A percentile compares a stretch with the other conserved stretches of the same genome.
Evolutionary conservation across 2,888 invertebrate genomes (phyloP).

Genomic region (Perithous albicinctus): DNA sequence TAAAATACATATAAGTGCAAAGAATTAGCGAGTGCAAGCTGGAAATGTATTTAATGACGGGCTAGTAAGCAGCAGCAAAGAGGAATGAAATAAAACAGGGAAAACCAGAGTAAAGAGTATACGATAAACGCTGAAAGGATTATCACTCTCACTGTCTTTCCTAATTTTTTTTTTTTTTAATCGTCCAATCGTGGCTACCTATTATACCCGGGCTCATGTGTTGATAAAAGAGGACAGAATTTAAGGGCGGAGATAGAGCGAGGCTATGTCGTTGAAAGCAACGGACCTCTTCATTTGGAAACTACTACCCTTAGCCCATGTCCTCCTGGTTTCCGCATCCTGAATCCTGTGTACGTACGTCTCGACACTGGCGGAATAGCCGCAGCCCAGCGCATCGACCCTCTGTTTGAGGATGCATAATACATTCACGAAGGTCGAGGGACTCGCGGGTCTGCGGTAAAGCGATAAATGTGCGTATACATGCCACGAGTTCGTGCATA

Average conservation of each 20-base stretch:
- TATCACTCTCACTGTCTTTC: slow-evolving; percentile 17
- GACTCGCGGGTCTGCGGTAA: slow-evolving; percentile 16
- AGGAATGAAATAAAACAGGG: neutral
- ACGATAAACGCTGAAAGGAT: slow-evolving; percentile 33
- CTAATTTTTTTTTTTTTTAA: neutral
- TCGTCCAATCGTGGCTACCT: neutral
- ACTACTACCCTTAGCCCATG: slow-evolving; percentile 2
- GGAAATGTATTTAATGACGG: neutral
- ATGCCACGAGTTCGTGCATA: neutral
- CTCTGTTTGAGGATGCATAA: slow-evolving; percentile 33
- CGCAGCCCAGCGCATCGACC: slow-evolving; percentile 18
- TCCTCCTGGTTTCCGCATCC: slow-evolving; percentile 32
- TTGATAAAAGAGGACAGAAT: slow-evolving; percentile 7
- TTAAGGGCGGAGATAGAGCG: neutral
- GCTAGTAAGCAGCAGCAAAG: neutral
- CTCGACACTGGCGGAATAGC: slow-evolving; percentile 15
- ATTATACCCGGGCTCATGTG: neutral
- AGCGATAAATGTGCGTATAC: slow-evolving; percentile 16
- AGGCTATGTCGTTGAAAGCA: slow-evolving; percentile 3
- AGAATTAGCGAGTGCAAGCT: neutral
- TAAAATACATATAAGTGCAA: neutral
- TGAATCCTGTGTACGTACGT: slow-evolving; percentile 37
- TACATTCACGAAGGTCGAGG: slow-evolving; percentile 37
- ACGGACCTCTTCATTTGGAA: slow-evolving; percentile 36
- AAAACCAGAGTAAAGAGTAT: neutral